phyloP scores from a whole-genome alignment of 2,797 vertebrate genomes.

The Anniella stebbinsi region DNA sequence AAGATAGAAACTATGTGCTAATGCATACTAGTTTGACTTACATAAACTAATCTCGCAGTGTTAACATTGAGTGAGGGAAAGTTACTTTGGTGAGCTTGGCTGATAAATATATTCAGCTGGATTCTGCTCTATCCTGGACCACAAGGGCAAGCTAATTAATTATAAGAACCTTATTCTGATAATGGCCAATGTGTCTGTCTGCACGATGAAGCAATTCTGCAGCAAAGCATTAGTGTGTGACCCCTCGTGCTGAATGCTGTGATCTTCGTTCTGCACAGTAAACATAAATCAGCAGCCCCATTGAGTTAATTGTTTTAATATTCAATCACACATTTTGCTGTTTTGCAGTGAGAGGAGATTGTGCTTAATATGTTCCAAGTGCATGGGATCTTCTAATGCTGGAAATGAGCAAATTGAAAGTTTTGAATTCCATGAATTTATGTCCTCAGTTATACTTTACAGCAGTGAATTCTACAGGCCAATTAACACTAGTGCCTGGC shows the following conservation, averaged over 20 bases:
- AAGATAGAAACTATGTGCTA: not conserved
- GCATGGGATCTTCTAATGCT: slow-evolving; percentile 24
- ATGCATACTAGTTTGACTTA: not conserved
- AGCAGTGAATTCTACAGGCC: rapidly evolving
- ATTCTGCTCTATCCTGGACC: not conserved
- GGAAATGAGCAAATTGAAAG: slow-evolving; percentile 14
- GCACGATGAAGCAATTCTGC: not conserved
- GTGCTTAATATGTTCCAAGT: not conserved
- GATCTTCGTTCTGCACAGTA: not conserved
- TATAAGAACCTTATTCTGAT: not conserved
- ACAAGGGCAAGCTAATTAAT: not conserved
- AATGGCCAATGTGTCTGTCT: not conserved
- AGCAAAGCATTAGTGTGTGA: not conserved
- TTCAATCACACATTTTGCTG: not conserved
- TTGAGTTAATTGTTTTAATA: not conserved
- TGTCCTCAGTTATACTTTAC: slow-evolving; percentile 33
- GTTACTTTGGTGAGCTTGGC: not conserved
- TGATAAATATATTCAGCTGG: not conserved
- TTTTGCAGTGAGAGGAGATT: not conserved
- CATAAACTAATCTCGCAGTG: not conserved
- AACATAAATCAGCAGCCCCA: not conserved
- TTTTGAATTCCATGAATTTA: slow-evolving; percentile 15
- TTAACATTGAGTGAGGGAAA: not conserved
- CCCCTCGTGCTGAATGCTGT: not conserved
- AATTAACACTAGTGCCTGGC: not conserved